Base-by-base conservation (phyloP, 2,888 invertebrate genomes). In the Dolichopus griseipennis region DNA sequence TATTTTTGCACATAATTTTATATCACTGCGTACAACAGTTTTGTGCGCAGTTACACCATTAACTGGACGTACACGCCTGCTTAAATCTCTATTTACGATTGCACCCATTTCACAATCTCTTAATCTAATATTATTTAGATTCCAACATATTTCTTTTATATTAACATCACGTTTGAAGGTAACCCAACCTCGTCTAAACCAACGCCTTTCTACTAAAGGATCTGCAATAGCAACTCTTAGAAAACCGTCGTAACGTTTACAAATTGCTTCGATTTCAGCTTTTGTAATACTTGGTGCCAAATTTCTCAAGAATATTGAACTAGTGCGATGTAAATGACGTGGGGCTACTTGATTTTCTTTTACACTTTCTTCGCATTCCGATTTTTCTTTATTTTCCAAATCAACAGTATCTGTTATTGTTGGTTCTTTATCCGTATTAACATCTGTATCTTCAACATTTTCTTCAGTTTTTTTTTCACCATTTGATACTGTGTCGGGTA, bases 71-170 rank as follows among this genome's bases (percentile, higher is more conserved):
- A 99, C 92, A 67, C 98, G 88, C 18, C 97, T 90, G 75, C 94
- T 95, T 71, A 99, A 83, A 83, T 99, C 99, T 21, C 97, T 87
- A 83, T 99, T 99, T 65, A 99, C 95, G 73, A 98, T 71, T 90
- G 88, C 72, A 92, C 83, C 93, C 93, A 78, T 71, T 79, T 81
- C 78, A 72, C 79, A 79, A 69, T 81, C 81, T 2, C 79, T 75
- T 65, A 81, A 72, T 76, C 97, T 86, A 71, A 96, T 93, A 74
- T 95, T 97, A 79, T 97, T 98, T 63, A 99, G 85, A 78, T 94
- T 95, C 97, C 97, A 99, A 82, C 98, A 99, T 73, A 99, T 98
- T 78, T 99, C 98, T 79, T 98, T 98, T 73, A 99, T 98, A 82
- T 98, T 97, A 65, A 98, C 97, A 76, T 95, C 92, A 22, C 97